Percentiles rank a stretch among this genome's conserved stretches.
These are phyloP conservation scores for Elysia chlorotica DNA, from an alignment of 1,140 invertebrate genomes.

Conservation along the genomic window DNA sequence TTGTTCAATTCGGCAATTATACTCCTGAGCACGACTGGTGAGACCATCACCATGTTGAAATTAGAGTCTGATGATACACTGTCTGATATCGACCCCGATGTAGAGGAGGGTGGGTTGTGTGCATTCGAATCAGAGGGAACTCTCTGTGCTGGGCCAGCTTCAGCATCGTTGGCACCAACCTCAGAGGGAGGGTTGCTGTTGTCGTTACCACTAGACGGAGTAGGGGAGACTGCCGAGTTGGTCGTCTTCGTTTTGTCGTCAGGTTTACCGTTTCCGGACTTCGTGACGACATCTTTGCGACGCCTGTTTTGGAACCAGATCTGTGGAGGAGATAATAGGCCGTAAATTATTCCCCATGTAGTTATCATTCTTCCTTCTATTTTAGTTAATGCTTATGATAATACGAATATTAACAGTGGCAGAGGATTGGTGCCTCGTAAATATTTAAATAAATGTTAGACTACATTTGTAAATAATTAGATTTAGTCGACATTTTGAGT, in stretches of 20 bases:
- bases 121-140: not conserved
- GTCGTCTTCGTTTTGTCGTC: slow-evolving; percentile 18
- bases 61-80: not conserved
- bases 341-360: too few relatives aligned
- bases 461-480: not conserved
- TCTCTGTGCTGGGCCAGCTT: not conserved
- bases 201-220: not conserved
- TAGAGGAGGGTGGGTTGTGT: not conserved
- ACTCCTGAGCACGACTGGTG: slow-evolving; percentile 47
- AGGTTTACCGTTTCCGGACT: slow-evolving; percentile 20
- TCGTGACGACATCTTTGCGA: slow-evolving; percentile 52
- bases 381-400: too few relatives aligned
- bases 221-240: not conserved
- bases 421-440: not conserved
- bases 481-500: not conserved
- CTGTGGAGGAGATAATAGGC: slow-evolving; percentile 28
- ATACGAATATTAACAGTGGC: too few relatives aligned
- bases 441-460: not conserved
- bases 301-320: slow-evolving; percentile 59
- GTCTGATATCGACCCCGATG: slow-evolving; percentile 17
- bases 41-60: slow-evolving; percentile 39
- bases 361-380: too few relatives aligned
- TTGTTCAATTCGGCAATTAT: slow-evolving; percentile 47
- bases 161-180: not conserved
- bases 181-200: not conserved